Conservation (phyloP, 2,113 vertebrate species). For the Rhadina sibilatrix region DNA sequence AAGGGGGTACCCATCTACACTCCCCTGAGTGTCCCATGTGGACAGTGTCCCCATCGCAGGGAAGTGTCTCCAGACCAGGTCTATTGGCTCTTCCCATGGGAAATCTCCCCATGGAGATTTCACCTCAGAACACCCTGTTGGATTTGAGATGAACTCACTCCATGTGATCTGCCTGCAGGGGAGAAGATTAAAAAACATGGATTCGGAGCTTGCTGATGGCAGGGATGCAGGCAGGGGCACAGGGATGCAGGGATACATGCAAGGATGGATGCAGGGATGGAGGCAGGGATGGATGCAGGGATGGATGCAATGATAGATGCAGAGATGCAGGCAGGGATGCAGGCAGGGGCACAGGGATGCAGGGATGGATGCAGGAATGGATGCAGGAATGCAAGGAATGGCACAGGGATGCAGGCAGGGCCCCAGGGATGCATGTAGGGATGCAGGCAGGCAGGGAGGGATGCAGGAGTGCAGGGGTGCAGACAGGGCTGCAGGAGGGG, state of each 20-base stretch:
- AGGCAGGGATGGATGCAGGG: not conserved
- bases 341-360: not conserved
- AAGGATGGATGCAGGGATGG: not conserved
- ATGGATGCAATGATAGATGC: not conserved
- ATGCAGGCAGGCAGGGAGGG: too few species aligned
- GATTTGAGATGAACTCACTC: rapidly evolving
- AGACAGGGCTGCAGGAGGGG: too few species aligned
- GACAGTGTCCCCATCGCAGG: not conserved
- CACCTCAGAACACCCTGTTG: rapidly evolving
- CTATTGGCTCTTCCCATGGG: not conserved
- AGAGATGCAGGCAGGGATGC: not conserved
- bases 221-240: not conserved
- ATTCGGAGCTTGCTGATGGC: not conserved
- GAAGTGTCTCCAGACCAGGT: rapidly evolving
- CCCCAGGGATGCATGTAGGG: not conserved
- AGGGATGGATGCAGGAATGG: too few species aligned
- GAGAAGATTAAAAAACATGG: not conserved
- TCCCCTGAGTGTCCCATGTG: rapidly evolving
- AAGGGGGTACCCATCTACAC: too few species aligned
- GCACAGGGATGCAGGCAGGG: too few species aligned
- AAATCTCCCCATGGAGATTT: not conserved
- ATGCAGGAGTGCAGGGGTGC: too few species aligned
- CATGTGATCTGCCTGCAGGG: not conserved
- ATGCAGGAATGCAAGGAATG: not conserved
- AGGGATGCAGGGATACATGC: not conserved